A percentile compares a stretch with the other conserved stretches of the same genome.
phyloP scores from a whole-genome alignment of 1,140 invertebrate genomes.

The Arctopsyche grandis region DNA sequence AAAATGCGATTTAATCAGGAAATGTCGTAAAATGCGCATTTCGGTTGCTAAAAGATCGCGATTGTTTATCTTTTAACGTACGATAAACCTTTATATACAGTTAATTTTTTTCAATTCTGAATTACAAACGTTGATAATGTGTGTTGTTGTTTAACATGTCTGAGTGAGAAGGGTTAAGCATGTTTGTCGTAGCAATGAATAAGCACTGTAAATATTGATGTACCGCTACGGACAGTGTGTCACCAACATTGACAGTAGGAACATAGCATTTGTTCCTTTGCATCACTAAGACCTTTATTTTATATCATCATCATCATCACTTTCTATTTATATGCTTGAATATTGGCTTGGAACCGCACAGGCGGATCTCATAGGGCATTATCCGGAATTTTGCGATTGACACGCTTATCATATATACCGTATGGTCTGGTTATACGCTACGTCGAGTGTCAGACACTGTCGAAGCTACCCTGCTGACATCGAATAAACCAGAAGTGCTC shows the following conservation, averaged over 20 bases:
- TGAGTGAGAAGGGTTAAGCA: background rate
- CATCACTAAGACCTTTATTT: background rate
- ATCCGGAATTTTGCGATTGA: background rate
- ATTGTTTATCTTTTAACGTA: too few relatives aligned
- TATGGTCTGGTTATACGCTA: background rate
- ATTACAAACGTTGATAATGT: background rate
- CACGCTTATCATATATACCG: conserved; percentile 1
- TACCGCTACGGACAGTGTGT: background rate
- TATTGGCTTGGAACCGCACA: background rate
- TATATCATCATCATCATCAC: background rate
- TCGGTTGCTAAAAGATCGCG: too few relatives aligned
- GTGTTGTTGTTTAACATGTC: background rate
- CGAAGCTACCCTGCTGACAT: conserved; percentile 2
- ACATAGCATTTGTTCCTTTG: too few relatives aligned
- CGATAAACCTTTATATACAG: too few relatives aligned
- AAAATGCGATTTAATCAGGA: too few relatives aligned
- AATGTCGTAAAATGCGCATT: too few relatives aligned
- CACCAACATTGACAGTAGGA: too few relatives aligned
- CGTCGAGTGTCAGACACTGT: background rate
- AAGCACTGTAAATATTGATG: background rate
- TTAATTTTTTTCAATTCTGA: too few relatives aligned
- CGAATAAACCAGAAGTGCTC: background rate
- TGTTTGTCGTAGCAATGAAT: background rate
- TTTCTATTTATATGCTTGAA: background rate
- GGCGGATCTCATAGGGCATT: too few relatives aligned